Evolutionary conservation across 2,888 invertebrate species (phyloP).

Genomic region (Myathropa florea): DNA sequence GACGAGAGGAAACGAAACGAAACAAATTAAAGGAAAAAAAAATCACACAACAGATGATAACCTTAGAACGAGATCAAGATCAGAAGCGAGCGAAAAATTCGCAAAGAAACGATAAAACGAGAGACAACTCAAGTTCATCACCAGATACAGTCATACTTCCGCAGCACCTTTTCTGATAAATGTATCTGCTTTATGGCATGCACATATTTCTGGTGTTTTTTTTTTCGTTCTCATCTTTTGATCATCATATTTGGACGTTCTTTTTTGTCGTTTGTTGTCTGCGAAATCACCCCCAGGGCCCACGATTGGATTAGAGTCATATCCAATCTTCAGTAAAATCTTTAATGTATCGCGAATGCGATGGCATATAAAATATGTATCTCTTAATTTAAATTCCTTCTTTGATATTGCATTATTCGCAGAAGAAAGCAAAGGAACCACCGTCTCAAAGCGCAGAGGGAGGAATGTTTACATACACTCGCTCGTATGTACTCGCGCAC

Average conservation of each 20-base stretch:
- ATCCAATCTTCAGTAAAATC: not conserved
- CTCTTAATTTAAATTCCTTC: slow-evolving; percentile 49
- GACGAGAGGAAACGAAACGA: not conserved
- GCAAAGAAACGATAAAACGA: not conserved
- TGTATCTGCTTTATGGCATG: slow-evolving; percentile 37
- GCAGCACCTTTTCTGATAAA: slow-evolving; percentile 30
- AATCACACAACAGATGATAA: not conserved
- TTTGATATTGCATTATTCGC: slow-evolving; percentile 38
- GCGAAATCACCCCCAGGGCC: not conserved
- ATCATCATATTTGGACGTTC: not conserved
- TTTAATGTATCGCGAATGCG: not conserved
- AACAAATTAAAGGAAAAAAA: slow-evolving; percentile 16
- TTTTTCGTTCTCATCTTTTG: not conserved
- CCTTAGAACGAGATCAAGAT: slow-evolving; percentile 2
- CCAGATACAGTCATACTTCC: slow-evolving; percentile 26
- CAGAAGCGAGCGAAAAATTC: not conserved
- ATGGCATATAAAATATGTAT: slow-evolving; percentile 39
- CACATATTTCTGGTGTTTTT: no score
- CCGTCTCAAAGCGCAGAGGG: not conserved
- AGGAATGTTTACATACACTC: not conserved
- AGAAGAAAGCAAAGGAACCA: not conserved
- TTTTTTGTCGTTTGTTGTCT: not conserved
- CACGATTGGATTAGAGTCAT: not conserved
- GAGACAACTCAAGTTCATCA: not conserved
- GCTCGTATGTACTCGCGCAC: not conserved